Evolutionary conservation across 2,113 vertebrate genomes (phyloP), one percentile per base, ranked within the genome.

Genomic region (Gopherus evgoodei): DNA sequence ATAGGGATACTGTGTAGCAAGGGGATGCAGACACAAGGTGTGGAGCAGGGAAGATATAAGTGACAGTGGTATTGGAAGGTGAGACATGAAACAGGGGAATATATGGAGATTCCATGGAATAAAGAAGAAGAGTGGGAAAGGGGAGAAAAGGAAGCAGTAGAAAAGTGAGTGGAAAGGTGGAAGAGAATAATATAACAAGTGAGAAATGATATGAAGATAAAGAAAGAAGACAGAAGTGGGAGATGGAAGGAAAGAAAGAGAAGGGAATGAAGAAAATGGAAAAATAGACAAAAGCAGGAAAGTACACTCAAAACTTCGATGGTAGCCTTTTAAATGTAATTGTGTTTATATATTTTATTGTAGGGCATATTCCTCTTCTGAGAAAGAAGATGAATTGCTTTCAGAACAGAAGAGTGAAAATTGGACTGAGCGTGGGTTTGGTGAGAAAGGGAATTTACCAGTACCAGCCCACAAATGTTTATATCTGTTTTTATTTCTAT

Each of bases 1-100:
- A 42, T 24, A 22, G 69, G 19, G 69, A 75, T 35, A 75, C 38
- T 24, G 38, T 2, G 4, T 42, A 75, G 69, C n/a, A 75, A 75
- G 17, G 10, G 19, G 38, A 42, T 75, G 69, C n/a, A 75, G 69
- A 75, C 8, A 42, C 8, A 3, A 3, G 2, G 7, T 24, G 0
- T 17, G 16, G 25, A 5, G 3, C 49, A 2, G 3, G 7, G 2
- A 35, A 50, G 29, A 22, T 2, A 50, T 24, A 78, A 3, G 57
- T 59, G 13, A 35, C 13, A 62, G 29, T 62, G 27, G 12, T 62
- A 35, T 31, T 62, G 12, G 59, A 35, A 35, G 13, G 12, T 6
- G 29, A 31, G 59, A 35, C 11, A 62, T 3, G 12, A 31, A 82
- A 17, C 5, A 4, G 3, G 1, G 69, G 10, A 42, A 42, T 75